phyloP scores from a whole-genome alignment of 2,113 vertebrate genomes.

The Neopipo cinnamomea region DNA sequence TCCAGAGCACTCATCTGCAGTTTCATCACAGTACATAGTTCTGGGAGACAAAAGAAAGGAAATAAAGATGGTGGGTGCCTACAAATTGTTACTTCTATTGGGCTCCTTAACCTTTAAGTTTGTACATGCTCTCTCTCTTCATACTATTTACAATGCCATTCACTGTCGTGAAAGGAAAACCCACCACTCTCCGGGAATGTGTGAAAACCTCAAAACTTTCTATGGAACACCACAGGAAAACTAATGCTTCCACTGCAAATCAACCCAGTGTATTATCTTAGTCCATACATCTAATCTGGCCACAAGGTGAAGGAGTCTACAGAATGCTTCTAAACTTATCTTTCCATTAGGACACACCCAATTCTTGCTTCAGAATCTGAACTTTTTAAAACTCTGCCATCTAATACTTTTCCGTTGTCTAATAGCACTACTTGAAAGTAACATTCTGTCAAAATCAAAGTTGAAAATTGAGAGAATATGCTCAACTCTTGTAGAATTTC shows the following conservation, averaged over 20 bases:
- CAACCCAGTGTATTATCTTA: not conserved
- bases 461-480: not conserved
- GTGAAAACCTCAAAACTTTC: not conserved
- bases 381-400: not conserved
- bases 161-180: not conserved
- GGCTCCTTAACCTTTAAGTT: not conserved
- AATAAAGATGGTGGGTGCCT: not conserved
- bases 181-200: not conserved
- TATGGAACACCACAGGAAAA: not conserved
- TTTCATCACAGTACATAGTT: constrained; percentile 92
- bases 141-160: not conserved
- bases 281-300: not conserved
- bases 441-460: not conserved
- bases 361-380: not conserved
- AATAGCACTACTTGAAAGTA: not conserved
- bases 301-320: not conserved
- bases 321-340: not conserved
- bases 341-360: not conserved
- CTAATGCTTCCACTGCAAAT: not conserved
- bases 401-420: not conserved
- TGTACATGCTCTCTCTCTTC: not conserved
- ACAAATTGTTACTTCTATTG: not conserved
- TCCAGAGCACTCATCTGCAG: constrained; percentile 86
- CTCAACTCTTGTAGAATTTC: not conserved
- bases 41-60: constrained; percentile 69